Evolutionary conservation across 64 coral and sea anemone genomes (phyloP), one percentile per base, ranked within the genome.

Genomic region (Orbicella faveolata): DNA sequence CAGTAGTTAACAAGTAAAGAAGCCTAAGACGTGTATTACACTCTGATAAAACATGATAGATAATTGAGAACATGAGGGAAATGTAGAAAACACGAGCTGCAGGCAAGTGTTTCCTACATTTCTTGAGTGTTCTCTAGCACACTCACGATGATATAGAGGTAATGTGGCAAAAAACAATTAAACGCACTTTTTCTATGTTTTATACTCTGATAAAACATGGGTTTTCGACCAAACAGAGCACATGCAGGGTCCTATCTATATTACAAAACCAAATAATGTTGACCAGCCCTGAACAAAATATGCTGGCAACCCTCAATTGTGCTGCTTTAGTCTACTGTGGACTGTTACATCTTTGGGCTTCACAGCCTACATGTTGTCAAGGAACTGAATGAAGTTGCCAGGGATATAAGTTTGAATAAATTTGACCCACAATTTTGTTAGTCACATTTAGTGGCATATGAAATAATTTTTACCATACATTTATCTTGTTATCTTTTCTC

Each of bases 241-340:
- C 15, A 2, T 77, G 75, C 75, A 51, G 75, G 75, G 75, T 77
- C 75, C 75, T 77, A 36, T 76, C 75, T 76, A 39, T 77, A 77
- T 77, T 77, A 77, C 41, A 36, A 77, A 77, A 77, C 33, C 37
- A 77, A 77, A 77, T 77, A 77, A 13, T 77, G 75, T 77, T 77
- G 37, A 77, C 75, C 37, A 77, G 75, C 75, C 75, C 75, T 77
- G 36, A 41, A 48, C 7, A 48, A 41, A 41, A 41, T 41, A 41
- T 41, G 39, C 39, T 41, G 39, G 39, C 39, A 41, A 41, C 39
- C 39, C 39, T 6, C 4, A 76, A 44, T 37, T 77, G 11, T 77
- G 37, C 75, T 77, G 75, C 1, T 77, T 77, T 77, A 77, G 75
- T 77, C 75, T 36, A 35, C 75, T 77, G 75, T 77, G 2, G 75